A percentile compares a stretch with the other conserved stretches of the same genome.
These are phyloP conservation scores for Chloebia gouldiae DNA, from an alignment of 2,113 vertebrate genomes.

Conservation along the genomic window DNA sequence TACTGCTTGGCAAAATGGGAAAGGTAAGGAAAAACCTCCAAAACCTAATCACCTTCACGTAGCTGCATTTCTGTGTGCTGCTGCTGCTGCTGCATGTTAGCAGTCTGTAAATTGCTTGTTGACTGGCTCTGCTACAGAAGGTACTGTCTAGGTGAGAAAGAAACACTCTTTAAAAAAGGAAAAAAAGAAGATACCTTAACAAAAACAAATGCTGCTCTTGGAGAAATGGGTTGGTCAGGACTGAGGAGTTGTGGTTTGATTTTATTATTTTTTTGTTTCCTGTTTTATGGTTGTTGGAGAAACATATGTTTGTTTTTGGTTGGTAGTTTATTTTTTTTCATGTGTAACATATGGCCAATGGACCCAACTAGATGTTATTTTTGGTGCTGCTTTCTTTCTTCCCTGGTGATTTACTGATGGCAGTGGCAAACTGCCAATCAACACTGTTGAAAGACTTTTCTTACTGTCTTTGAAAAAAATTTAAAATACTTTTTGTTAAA, in stretches of 20 bases:
- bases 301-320: not conserved
- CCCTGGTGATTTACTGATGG: constrained; percentile 7
- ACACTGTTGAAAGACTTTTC: not conserved
- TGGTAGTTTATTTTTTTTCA: not conserved
- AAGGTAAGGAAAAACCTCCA: constrained; percentile 79
- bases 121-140: not conserved
- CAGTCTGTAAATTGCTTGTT: not conserved
- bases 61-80: not conserved
- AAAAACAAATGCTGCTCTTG: not conserved
- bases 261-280: not conserved
- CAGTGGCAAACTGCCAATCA: not conserved
- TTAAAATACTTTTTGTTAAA: not conserved
- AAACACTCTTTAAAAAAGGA: not conserved
- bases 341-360: not conserved
- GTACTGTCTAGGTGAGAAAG: not conserved
- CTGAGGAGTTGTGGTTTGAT: not conserved
- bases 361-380: not conserved
- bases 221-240: not conserved
- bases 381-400: constrained; percentile 30
- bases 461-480: not conserved
- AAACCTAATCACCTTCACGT: not conserved
- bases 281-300: not conserved
- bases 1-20: constrained; percentile 98
- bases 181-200: not conserved
- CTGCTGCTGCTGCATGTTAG: not conserved